Conservation (phyloP, 1,140 invertebrate genomes). For the Zaprionus tsacasi region DNA sequence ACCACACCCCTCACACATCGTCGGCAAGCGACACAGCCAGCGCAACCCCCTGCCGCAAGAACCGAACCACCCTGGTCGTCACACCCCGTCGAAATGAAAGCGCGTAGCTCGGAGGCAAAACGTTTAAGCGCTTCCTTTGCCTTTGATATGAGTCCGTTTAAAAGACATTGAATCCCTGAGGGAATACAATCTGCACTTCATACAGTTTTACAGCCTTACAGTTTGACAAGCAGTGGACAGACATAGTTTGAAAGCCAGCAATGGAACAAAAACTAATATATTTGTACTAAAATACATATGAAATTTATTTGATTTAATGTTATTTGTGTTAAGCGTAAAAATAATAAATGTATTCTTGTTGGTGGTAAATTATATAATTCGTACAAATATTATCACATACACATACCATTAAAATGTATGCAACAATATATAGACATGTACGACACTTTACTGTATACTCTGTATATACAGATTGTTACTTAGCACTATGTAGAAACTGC, state of each 20-base stretch:
- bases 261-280: neutral
- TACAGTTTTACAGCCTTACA: constrained; percentile 9
- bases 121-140: constrained; percentile 37
- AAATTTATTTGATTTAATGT: constrained; percentile 63
- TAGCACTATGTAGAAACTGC: constrained; percentile 63
- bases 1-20: no score
- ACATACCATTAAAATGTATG: constrained; percentile 12
- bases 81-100: constrained; percentile 27
- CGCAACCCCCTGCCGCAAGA: neutral
- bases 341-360: constrained; percentile 54
- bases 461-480: constrained; percentile 51
- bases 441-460: neutral
- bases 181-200: constrained; percentile 10
- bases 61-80: neutral
- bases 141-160: constrained; percentile 53
- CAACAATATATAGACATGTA: constrained; percentile 43
- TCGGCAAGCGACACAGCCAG: constrained; percentile 17
- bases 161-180: neutral
- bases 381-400: constrained; percentile 22
- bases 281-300: constrained; percentile 64
- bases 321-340: constrained; percentile 74
- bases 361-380: constrained; percentile 31
- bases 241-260: neutral
- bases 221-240: neutral
- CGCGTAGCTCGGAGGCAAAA: constrained; percentile 40